Evolutionary conservation across 2,797 vertebrate genomes (phyloP), one percentile per base, ranked within the genome.

Genomic region (Catharus ustulatus): DNA sequence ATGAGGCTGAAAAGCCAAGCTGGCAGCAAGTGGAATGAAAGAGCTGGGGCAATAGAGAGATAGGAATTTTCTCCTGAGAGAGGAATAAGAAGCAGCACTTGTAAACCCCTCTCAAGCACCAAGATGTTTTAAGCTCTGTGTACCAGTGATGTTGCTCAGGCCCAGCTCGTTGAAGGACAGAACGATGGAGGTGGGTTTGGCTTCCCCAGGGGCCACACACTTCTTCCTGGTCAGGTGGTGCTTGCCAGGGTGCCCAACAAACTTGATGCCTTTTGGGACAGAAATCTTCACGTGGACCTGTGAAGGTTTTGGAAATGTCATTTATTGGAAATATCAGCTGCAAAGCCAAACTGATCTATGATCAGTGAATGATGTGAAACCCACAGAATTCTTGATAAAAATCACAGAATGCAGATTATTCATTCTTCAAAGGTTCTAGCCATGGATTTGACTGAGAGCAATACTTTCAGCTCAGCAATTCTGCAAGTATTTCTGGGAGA

Each of bases 201-300:
- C 98, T 88, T 99, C 98, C 75, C 98, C 98, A 0, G 99, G 97
- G 72, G 98, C 97, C 52, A 99, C 98, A 29, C 99, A 99, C 59
- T 98, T 98, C 97, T 99, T 99, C 77, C 98, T 98, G 76, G 98
- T 99, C 81, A 99, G 97, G 79, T 99, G 98, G 57, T 98, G 98
- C 86, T 98, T 99, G 92, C 99, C 98, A 30, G 98, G 98, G 88
- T 99, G 98, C 52, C 99, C 99, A 11, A 99, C 98, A 96, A 99
- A 99, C 95, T 98, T 98, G 45, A 99, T 98, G 75, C 99, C 99
- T 97, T 98, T 99, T 51, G 98, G 98, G 91, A 99, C 98, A 1
- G 98, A 98, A 88, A 99, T 98, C 97, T 98, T 99, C 87, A 99
- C 96, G 2, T 99, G 98, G 77, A 99, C 99, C 99, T 99, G 97